Conservation (phyloP, 2,113 vertebrate species). For the Ailuropoda melanoleuca region DNA sequence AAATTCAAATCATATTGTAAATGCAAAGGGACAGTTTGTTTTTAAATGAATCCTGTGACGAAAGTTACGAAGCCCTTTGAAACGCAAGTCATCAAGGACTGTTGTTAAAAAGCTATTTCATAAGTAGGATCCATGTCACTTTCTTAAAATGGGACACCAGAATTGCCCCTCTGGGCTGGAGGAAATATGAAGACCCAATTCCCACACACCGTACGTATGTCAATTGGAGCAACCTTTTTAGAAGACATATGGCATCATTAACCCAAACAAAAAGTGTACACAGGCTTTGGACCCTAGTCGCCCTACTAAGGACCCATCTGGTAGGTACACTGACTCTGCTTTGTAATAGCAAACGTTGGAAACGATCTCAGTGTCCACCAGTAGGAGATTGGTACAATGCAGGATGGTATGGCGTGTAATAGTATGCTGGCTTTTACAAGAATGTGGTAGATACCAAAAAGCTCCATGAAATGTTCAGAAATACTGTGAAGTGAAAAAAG, state of each 20-base stretch:
- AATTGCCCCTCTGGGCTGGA: background rate
- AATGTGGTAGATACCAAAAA: background rate
- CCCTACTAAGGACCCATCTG: background rate
- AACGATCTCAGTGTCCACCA: background rate
- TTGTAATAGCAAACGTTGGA: background rate
- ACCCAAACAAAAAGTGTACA: background rate
- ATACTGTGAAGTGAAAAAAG: background rate
- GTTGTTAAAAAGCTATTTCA: background rate
- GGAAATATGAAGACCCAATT: background rate
- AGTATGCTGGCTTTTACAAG: background rate
- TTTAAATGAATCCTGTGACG: background rate
- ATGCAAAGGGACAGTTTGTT: background rate
- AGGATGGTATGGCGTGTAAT: too few relatives aligned
- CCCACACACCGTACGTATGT: accelerated
- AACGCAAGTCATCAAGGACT: background rate
- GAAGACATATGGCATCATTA: background rate
- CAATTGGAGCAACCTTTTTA: background rate
- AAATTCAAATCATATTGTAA: background rate
- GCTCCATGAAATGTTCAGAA: background rate
- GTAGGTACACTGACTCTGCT: background rate
- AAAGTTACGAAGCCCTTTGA: background rate
- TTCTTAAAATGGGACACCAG: background rate
- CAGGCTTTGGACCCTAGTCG: background rate
- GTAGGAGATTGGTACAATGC: background rate
- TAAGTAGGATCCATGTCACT: background rate